Evolutionary conservation across 2,797 vertebrate species (phyloP).

Genomic region (Tolypeutes matacus): DNA sequence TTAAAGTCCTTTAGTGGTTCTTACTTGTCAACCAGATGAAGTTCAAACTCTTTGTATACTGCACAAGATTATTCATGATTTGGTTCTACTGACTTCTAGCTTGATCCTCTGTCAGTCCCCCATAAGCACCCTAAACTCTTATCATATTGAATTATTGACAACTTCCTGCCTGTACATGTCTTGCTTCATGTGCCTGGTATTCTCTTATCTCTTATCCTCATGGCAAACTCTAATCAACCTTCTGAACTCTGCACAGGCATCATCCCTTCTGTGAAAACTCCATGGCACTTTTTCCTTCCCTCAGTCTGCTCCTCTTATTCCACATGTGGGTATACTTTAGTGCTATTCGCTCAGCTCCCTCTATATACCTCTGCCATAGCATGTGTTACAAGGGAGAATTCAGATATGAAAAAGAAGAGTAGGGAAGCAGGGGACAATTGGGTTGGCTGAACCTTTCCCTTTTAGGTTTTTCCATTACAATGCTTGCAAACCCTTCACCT

Average conservation of each 20-base stretch:
- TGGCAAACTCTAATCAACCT: neutral
- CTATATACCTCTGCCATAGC: neutral
- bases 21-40: neutral
- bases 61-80: neutral
- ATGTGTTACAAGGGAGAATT: slow-evolving; percentile 15
- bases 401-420: neutral
- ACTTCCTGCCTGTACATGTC: neutral
- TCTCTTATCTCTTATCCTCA: neutral
- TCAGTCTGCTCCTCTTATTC: neutral
- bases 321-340: neutral
- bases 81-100: neutral
- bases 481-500: neutral
- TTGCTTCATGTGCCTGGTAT: too few relatives aligned
- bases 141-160: neutral
- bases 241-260: neutral
- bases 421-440: neutral
- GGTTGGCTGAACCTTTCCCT: neutral
- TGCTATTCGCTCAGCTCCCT: neutral
- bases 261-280: neutral
- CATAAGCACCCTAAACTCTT: neutral
- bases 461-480: slow-evolving; percentile 23
- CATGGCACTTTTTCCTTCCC: neutral
- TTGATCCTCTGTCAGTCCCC: neutral
- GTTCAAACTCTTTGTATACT: neutral
- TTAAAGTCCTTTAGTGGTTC: neutral